A percentile compares a stretch with the other conserved stretches of the same genome.
These are phyloP conservation scores for Babylonia areolata DNA, from an alignment of 1,140 invertebrate genomes.

Conservation along the genomic window DNA sequence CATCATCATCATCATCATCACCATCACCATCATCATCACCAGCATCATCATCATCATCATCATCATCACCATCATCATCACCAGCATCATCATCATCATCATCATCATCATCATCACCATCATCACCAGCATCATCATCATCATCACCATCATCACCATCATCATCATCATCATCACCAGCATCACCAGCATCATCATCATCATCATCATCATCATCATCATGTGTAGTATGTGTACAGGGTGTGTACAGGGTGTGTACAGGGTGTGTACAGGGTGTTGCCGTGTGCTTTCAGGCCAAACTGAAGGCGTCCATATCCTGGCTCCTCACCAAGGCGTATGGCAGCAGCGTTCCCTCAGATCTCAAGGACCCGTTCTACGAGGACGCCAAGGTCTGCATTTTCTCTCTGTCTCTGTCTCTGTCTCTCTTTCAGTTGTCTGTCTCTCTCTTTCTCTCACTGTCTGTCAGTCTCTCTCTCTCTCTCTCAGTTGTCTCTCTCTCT, in stretches of 20 bases:
- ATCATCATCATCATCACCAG: neutral
- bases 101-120: too few relatives aligned
- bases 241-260: neutral
- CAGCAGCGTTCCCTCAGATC: constrained; percentile 94
- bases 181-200: neutral
- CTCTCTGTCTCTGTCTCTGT: neutral
- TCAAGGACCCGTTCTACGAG: constrained; percentile 88
- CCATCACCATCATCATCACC: too few relatives aligned
- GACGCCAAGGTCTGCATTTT: neutral
- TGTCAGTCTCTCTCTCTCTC: neutral
- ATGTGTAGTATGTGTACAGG: neutral
- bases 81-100: too few relatives aligned
- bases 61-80: too few relatives aligned
- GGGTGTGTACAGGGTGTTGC: constrained; percentile 71
- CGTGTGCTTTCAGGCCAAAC: constrained; percentile 89
- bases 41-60: too few relatives aligned
- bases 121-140: too few relatives aligned
- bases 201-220: neutral
- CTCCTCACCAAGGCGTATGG: constrained; percentile 97
- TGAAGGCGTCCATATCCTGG: constrained; percentile 97
- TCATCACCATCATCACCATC: neutral
- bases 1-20: too few relatives aligned
- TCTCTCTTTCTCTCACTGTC: neutral
- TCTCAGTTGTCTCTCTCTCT: neutral
- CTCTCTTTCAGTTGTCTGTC: neutral